These are phyloP conservation scores for Agrotis puta DNA, from an alignment of 2,888 invertebrate species.

Conservation along the genomic window DNA sequence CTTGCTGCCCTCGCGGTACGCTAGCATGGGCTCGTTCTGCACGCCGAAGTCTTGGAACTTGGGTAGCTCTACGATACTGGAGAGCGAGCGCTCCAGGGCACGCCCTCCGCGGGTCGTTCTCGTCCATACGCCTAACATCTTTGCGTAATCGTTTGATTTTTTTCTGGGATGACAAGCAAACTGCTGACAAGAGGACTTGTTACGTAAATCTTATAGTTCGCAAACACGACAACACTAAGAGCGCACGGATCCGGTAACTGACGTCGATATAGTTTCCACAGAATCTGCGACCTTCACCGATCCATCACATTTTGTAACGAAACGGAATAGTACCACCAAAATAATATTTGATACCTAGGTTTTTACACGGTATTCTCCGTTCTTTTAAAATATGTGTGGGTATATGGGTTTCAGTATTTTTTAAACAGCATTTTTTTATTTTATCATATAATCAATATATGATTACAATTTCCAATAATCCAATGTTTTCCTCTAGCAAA, in stretches of 20 bases:
- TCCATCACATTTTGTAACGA: slow-evolving; percentile 87
- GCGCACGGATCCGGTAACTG: slow-evolving; percentile 50
- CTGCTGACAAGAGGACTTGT: slow-evolving; percentile 65
- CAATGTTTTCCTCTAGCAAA: slow-evolving; percentile 22
- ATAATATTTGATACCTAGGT: slow-evolving; percentile 14
- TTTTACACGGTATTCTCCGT: slow-evolving; percentile 16
- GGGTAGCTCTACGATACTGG: slow-evolving; percentile 92
- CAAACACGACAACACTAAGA: slow-evolving; percentile 59
- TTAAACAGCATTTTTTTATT: slow-evolving; percentile 17
- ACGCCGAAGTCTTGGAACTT: slow-evolving; percentile 93
- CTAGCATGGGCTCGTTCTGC: slow-evolving; percentile 95
- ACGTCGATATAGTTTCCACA: slow-evolving; percentile 65
- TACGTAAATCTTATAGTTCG: slow-evolving; percentile 68
- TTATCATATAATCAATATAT: slow-evolving; percentile 8
- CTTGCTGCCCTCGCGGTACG: slow-evolving; percentile 95
- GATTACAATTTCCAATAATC: not conserved
- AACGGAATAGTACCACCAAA: slow-evolving; percentile 73
- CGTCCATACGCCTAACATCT: slow-evolving; percentile 75
- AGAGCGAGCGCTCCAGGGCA: slow-evolving; percentile 84
- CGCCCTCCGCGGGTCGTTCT: slow-evolving; percentile 92
- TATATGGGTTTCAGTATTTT: not conserved
- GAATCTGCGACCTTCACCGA: slow-evolving; percentile 79
- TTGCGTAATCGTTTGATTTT: slow-evolving; percentile 50
- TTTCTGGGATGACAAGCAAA: slow-evolving; percentile 27
- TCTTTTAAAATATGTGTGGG: slow-evolving; percentile 2